phyloP scores from a whole-genome alignment of 2,113 vertebrate species.

The Anhinga anhinga region DNA sequence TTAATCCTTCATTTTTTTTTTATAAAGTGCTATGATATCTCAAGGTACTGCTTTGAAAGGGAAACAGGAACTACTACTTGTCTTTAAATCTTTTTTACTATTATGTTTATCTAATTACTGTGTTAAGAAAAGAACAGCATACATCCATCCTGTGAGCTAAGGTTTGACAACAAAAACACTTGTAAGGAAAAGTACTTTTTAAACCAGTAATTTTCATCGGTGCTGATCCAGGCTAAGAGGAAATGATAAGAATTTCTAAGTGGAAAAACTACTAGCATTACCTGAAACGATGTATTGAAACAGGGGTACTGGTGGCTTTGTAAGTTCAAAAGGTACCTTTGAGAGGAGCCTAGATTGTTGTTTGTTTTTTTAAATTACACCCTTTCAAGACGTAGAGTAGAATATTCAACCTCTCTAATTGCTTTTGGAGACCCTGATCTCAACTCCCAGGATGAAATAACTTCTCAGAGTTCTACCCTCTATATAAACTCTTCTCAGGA shows the following conservation, averaged over 20 bases:
- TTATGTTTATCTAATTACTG: neutral
- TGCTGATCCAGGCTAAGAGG: neutral
- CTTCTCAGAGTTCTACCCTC: neutral
- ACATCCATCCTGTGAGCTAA: neutral
- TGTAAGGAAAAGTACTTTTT: neutral
- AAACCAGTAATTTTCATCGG: neutral
- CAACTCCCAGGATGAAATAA: neutral
- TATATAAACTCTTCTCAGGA: neutral
- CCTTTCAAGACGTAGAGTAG: neutral
- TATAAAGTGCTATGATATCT: neutral
- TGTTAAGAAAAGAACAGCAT: neutral
- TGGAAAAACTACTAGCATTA: neutral
- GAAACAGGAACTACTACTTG: neutral
- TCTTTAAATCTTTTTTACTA: neutral
- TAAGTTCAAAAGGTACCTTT: neutral
- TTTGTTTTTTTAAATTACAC: neutral
- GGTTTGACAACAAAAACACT: neutral
- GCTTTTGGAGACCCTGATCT: neutral
- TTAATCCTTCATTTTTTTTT: neutral
- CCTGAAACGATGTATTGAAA: neutral
- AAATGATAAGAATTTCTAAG: neutral
- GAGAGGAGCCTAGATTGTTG: neutral
- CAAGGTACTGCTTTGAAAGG: neutral
- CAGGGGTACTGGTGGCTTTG: neutral
- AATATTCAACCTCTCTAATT: neutral